These are phyloP conservation scores for Blera fallax DNA, from an alignment of 2,888 invertebrate genomes.

Conservation along the genomic window DNA sequence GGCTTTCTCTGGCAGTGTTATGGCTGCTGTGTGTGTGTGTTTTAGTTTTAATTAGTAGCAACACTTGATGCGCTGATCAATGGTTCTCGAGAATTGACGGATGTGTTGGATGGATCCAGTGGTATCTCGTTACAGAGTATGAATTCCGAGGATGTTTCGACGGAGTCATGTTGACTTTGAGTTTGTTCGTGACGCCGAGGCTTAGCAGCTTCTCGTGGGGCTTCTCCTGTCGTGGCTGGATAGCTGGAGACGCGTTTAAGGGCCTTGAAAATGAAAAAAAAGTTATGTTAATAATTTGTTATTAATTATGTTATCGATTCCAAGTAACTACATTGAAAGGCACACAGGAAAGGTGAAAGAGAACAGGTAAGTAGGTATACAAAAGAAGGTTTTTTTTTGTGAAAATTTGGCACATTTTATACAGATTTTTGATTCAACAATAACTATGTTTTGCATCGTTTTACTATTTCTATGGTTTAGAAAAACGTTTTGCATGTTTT, in stretches of 20 bases:
- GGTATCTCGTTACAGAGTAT: constrained; percentile 78
- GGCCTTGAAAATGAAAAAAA: constrained; percentile 79
- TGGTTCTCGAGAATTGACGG: constrained; percentile 85
- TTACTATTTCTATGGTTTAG: no score
- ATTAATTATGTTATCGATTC: not conserved
- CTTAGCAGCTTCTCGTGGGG: constrained; percentile 77
- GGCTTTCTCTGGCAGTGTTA: constrained; percentile 32
- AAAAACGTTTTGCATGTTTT: no score
- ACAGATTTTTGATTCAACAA: no score
- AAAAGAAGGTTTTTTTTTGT: no score
- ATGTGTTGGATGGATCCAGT: constrained; percentile 80
- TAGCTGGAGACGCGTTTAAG: constrained; percentile 88
- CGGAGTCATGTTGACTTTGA: constrained; percentile 85
- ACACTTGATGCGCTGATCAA: constrained; percentile 83
- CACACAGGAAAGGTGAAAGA: not conserved
- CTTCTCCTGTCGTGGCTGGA: constrained; percentile 83
- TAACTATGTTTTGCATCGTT: no score
- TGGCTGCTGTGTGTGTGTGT: not conserved
- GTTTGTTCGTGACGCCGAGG: constrained; percentile 84
- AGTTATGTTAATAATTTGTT: not conserved
- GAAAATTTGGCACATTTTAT: no score
- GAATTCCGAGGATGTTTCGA: constrained; percentile 81
- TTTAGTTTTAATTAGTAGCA: constrained; percentile 42
- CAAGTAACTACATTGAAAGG: not conserved
- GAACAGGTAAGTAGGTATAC: not conserved